Evolutionary conservation across 2,797 vertebrate genomes (phyloP), one percentile per base, ranked within the genome.

Genomic region (Fringilla coelebs): DNA sequence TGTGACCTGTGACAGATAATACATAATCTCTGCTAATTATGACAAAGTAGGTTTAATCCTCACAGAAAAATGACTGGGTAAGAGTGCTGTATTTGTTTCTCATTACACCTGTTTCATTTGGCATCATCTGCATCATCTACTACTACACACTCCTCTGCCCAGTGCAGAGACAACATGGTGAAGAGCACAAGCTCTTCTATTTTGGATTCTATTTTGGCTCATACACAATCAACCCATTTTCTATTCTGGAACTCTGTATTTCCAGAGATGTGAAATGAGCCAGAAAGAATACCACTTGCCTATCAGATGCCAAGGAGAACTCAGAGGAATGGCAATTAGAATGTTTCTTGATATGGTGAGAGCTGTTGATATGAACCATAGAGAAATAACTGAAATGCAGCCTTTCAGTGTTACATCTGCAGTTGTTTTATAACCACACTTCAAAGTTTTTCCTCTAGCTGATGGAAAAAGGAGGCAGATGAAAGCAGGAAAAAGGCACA

Each of bases 171-270:
- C 87, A 92, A 77, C 24, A 54, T 5, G 0, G 58, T 45, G 73
- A 80, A 38, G 54, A 87, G 61, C 78, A 61, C 29, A 61, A 93
- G 78, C 73, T 67, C 48, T 90, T 93, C 93, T 95, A 13, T 88
- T 96, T 93, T 83, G 57, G 90, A 38, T 88, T 89, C 75, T 96
- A 7, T 95, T 94, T 95, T 97, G 94, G 89, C 91, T 96, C 78
- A 71, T 68, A 67, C 72, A 93, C 72, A 94, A 89, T 85, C 87
- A 96, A 96, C 58, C 62, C 54, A 86, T 83, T 93, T 94, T 93
- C 79, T 96, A 85, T 93, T 94, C 82, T 83, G 55, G 85, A 91
- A 62, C 75, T 92, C 36, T 89, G 91, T 93, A 80, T 91, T 94
- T 85, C 66, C 85, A 85, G 78, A 5, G 3, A 78, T 88, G 92